Evolutionary conservation across 2,888 invertebrate genomes (phyloP), one percentile per base, ranked within the genome.

Genomic region (Andrena bicolor): DNA sequence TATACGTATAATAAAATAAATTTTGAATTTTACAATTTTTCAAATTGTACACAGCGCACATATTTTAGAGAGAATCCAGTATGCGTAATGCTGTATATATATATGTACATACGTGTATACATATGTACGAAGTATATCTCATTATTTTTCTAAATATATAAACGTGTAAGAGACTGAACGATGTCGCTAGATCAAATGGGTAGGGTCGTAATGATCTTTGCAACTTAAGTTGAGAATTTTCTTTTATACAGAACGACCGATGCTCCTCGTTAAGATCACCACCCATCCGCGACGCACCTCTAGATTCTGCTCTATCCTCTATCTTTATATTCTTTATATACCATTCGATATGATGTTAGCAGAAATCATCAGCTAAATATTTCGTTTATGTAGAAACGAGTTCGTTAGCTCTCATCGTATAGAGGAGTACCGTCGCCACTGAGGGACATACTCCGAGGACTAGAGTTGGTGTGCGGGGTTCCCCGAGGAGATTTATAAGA

Each of bases 341-440:
- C 56, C 60, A 61, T 56, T 30, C 20, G 35, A 76, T 63, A 71
- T 53, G 73, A 74, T 32, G 35, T 66, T 69, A 69, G 28, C 20
- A 76, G 41, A 56, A 82, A 73, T 70, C 53, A 71, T 35, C 64
- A 65, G 49, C 7, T 66, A 75, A 41, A 41, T 16, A 41, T 41
- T 41, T 4, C 3, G 13, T 13, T 74, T 85, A 77, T 73, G 53
- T 30, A 41, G 49, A 76, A 41, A n/a, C n/a, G 66, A 86, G 35
- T 58, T 58, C 72, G 86, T 94, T 95, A 96, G 93, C 96, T 97
- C 94, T 99, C 99, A 93, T 99, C 99, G 94, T 98, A 98, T 20
- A 99, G 95, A 16, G 99, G 99, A 60, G 99, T 99, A 32, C 97
- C 97, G 94, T 98, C 98, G 66, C 98, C 99, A 85, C 95, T 94